phyloP scores from a whole-genome alignment of 2,113 vertebrate species.

The Phalacrocorax brasilianus region DNA sequence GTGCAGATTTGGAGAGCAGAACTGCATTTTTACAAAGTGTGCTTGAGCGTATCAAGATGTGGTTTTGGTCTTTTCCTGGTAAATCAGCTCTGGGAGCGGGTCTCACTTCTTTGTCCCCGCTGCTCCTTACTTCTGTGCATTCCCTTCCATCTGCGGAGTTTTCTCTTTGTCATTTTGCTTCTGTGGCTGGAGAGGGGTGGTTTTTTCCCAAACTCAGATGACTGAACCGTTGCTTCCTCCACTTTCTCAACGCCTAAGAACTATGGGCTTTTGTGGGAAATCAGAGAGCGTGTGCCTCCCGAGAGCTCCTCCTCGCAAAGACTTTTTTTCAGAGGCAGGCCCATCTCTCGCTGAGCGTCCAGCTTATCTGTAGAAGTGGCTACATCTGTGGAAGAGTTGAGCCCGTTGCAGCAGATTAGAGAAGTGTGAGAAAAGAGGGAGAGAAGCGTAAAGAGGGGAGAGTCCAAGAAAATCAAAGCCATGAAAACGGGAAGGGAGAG shows the following conservation, averaged over 20 bases:
- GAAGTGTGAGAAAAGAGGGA: background rate
- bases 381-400: background rate
- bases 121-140: background rate
- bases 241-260: background rate
- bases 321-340: background rate
- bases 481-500: background rate
- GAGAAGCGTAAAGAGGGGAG: background rate
- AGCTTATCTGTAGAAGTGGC: background rate
- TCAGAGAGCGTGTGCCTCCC: background rate
- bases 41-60: too few species aligned
- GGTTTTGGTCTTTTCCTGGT: background rate
- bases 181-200: background rate
- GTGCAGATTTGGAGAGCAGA: background rate
- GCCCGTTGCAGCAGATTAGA: background rate
- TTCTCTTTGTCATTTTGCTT: background rate
- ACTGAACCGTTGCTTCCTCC: background rate
- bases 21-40: background rate
- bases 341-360: too few species aligned
- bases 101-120: background rate
- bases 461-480: background rate
- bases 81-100: background rate
- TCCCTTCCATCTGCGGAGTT: background rate
- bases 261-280: background rate
- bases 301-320: background rate
- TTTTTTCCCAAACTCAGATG: background rate